Evolutionary conservation across 2,113 vertebrate genomes (phyloP).

Genomic region (Paramisgurnus dabryanus): DNA sequence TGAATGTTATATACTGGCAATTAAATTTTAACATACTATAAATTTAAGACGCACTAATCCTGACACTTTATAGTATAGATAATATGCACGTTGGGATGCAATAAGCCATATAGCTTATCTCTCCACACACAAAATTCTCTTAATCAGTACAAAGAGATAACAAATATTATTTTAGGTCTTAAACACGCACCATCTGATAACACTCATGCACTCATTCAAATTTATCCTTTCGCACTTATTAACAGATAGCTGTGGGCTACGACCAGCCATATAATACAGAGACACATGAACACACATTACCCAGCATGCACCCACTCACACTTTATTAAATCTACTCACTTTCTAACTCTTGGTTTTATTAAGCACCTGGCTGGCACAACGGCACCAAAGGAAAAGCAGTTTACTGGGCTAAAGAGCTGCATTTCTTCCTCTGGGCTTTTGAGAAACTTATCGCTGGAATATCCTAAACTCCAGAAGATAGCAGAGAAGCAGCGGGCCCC

Average conservation of each 20-base stretch:
- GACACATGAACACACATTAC: constrained; percentile 64
- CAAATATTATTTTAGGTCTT: constrained; percentile 61
- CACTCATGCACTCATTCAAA: constrained; percentile 24
- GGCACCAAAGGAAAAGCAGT: constrained; percentile 67
- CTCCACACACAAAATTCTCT: background rate
- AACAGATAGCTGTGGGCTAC: constrained; percentile 62
- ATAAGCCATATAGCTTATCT: background rate
- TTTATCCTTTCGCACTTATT: constrained; percentile 62
- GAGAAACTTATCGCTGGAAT: constrained; percentile 76
- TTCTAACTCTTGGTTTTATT: constrained; percentile 64
- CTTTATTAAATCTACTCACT: constrained; percentile 71
- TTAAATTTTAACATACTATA: background rate
- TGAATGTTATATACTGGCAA: too few species aligned
- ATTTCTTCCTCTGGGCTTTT: constrained; percentile 72
- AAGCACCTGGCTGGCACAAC: constrained; percentile 64
- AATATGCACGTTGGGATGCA: background rate
- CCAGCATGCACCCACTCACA: constrained; percentile 50
- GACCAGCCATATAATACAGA: constrained; percentile 66
- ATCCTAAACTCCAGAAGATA: constrained; percentile 73
- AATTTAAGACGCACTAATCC: too few species aligned
- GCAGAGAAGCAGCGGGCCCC: constrained; percentile 67
- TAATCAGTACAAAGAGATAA: background rate
- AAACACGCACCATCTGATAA: constrained; percentile 28
- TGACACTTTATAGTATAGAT: background rate
- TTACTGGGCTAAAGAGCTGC: constrained; percentile 69